Evolutionary conservation across 2,113 vertebrate species (phyloP).

Genomic region (Beaufortia kweichowensis): DNA sequence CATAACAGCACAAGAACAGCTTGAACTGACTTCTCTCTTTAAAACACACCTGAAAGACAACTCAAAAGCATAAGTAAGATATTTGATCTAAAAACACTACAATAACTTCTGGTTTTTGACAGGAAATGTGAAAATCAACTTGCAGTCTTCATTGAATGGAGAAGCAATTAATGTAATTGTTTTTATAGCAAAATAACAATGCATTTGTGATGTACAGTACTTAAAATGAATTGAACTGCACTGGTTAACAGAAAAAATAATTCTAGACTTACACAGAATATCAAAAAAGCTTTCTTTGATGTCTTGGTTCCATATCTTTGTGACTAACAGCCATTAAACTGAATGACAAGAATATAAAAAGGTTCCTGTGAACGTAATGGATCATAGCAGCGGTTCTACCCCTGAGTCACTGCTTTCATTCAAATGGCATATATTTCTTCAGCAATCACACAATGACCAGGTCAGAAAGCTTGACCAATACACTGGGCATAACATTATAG

Average conservation of each 20-base stretch:
- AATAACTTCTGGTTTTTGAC: background rate
- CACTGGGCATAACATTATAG: background rate
- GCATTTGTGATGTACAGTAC: too few relatives aligned
- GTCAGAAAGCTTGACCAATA: conserved; percentile 13
- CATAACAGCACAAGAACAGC: background rate
- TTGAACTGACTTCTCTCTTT: too few relatives aligned
- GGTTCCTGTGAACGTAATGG: conserved; percentile 21
- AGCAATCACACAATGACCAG: background rate
- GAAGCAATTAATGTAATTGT: too few relatives aligned
- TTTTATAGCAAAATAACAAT: too few relatives aligned
- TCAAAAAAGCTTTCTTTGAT: too few relatives aligned
- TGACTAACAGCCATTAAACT: conserved; percentile 29
- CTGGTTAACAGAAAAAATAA: too few relatives aligned
- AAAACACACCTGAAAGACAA: background rate
- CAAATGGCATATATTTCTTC: background rate
- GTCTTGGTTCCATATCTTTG: conserved; percentile 20
- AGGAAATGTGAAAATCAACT: background rate
- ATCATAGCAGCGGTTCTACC: conserved; percentile 1
- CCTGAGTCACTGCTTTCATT: conserved; percentile 12
- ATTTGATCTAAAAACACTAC: too few relatives aligned
- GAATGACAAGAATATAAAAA: conserved; percentile 25
- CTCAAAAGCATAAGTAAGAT: background rate
- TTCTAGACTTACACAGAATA: too few relatives aligned
- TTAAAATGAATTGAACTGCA: too few relatives aligned
- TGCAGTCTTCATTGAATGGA: too few relatives aligned